Conservation (phyloP, 1,140 invertebrate genomes). For the Dendroctonus ponderosae region DNA sequence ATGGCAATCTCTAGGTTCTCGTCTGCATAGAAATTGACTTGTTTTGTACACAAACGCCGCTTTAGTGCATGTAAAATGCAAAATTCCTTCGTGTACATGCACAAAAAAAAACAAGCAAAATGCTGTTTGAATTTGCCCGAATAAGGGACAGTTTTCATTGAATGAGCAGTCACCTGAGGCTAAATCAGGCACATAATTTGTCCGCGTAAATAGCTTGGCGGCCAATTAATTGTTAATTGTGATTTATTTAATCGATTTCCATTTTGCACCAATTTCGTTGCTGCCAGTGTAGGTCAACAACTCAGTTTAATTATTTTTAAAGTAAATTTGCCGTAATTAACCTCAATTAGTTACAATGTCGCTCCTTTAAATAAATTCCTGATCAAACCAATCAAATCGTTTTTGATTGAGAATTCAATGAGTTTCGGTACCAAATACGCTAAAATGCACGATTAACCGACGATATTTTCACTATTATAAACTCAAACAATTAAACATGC, state of each 20-base stretch:
- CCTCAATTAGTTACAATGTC: no score
- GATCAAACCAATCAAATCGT: no score
- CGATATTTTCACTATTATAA: no score
- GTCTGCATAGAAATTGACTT: slow-evolving; percentile 10
- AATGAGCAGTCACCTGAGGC: background rate
- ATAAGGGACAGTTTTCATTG: slow-evolving; percentile 1
- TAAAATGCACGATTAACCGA: no score
- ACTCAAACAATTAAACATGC: no score
- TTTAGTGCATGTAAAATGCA: slow-evolving; percentile 9
- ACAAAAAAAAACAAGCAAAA: background rate
- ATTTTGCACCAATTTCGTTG: background rate
- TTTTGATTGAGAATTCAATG: no score
- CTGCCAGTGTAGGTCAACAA: background rate
- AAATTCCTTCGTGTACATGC: slow-evolving; percentile 8
- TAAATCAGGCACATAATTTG: background rate
- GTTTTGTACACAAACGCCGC: slow-evolving; percentile 7
- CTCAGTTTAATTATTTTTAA: no score
- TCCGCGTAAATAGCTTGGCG: background rate
- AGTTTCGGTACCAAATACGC: no score
- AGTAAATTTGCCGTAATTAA: no score
- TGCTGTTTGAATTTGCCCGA: background rate
- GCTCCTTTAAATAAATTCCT: no score
- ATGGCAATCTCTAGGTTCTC: background rate
- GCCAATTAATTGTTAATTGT: background rate
- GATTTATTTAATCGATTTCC: background rate